A percentile compares a stretch with the other conserved stretches of the same genome.
phyloP scores from a whole-genome alignment of 2,113 vertebrate species.

The Pteruthius melanotis region DNA sequence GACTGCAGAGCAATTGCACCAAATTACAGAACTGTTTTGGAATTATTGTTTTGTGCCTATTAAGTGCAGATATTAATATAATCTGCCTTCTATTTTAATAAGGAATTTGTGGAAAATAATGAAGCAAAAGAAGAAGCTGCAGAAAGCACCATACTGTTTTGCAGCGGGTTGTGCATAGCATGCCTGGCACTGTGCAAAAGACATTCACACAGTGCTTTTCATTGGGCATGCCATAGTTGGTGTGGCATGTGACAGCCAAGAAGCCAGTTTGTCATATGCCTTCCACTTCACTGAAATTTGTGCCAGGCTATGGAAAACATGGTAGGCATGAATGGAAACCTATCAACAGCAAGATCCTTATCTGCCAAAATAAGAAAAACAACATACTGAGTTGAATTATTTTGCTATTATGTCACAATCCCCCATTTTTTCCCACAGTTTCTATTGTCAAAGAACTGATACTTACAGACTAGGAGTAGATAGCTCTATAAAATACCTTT shows the following conservation, averaged over 20 bases:
- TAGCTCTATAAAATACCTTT: not conserved
- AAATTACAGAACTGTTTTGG: not conserved
- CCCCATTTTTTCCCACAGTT: not conserved
- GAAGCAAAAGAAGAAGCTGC: not conserved
- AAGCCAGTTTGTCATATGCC: conserved; percentile 36
- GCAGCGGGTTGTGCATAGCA: not conserved
- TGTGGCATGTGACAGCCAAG: conserved; percentile 24
- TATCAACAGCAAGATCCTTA: not conserved
- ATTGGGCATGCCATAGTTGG: conserved; percentile 33
- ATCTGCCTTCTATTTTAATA: not conserved
- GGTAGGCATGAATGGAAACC: conserved; percentile 60
- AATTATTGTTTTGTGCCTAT: not conserved
- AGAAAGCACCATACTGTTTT: not conserved
- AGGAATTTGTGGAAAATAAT: not conserved
- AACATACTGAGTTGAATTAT: not conserved
- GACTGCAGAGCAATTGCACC: not conserved
- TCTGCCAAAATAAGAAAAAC: conserved; percentile 37
- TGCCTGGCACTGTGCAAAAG: conserved; percentile 16
- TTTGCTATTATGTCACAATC: not conserved
- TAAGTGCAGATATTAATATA: not conserved
- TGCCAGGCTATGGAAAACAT: conserved; percentile 60
- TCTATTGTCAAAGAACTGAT: not conserved
- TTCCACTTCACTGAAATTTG: conserved; percentile 18
- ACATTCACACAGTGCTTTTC: conserved; percentile 26
- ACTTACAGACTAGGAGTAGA: not conserved